Base-by-base conservation (phyloP, 2,113 vertebrate genomes). In the Porphyrio hochstetteri region DNA sequence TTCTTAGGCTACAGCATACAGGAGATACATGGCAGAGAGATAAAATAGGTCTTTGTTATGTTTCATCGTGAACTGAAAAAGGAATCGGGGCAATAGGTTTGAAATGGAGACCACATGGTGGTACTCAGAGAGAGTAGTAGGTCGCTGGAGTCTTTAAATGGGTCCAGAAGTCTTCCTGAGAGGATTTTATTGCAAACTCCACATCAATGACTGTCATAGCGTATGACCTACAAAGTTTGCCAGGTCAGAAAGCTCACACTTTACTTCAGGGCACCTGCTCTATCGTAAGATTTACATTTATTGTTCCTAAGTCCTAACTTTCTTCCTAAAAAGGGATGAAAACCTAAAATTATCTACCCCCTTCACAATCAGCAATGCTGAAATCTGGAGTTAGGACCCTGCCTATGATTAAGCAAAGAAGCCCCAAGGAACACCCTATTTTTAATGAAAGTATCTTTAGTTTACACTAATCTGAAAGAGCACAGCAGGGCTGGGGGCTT, bases 1-100 rank as follows among this genome's bases (percentile, higher is more conserved):
- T 95, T 97, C 83, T 93, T 97, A 84, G 94, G 69, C 96, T 95
- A n/a, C 33, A 63, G 50, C 12, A 74, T 6, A 57, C 5, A 52
- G 20, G 68, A 88, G 36, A 78, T 33, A 65, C 7, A 57, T 11
- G 68, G 42, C n/a, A 78, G 56, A 71, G 84, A 42, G 29, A 52
- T 35, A 83, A 46, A 92, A 16, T 11, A 70, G n/a, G 8, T 17
- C 42, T 88, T 86, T 59, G 10, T 74, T 63, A 75, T 10, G 20
- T 78, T 83, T 75, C 65, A n/a, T 64, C 35, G 5, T 0, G 35
- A 75, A 80, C 4, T 53, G 4, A 69, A 85, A 67, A 70, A 55
- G 33, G 10, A 63, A 21, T 63, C 53, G 57, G 36, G 23, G 52
- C 13, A 70, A 50, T 16, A 52, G 42, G 28, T 95, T n/a, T 6